Percentiles rank a stretch among this genome's conserved stretches.
phyloP scores from a whole-genome alignment of 2,113 vertebrate genomes.

The Saimiri boliviensis region DNA sequence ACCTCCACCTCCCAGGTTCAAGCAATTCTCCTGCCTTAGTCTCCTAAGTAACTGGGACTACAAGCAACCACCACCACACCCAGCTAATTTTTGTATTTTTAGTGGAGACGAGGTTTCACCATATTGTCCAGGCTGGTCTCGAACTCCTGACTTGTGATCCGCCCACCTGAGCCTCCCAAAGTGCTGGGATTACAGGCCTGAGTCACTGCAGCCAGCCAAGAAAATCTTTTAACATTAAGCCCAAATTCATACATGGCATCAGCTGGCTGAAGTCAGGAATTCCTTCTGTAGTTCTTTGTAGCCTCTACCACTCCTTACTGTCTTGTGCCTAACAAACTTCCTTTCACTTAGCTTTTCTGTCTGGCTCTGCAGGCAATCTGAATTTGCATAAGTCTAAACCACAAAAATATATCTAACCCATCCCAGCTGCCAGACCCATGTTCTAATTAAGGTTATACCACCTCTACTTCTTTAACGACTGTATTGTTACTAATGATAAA shows the following conservation, averaged over 20 bases:
- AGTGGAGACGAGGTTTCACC: too few relatives aligned
- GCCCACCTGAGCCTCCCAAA: too few relatives aligned
- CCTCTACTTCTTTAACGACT: not conserved
- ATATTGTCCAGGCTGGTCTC: too few relatives aligned
- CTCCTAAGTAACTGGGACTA: too few relatives aligned
- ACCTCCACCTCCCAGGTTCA: too few relatives aligned
- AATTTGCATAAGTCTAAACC: not conserved
- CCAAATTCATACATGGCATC: not conserved
- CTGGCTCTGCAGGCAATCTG: not conserved
- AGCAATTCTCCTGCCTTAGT: too few relatives aligned
- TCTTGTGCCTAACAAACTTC: not conserved
- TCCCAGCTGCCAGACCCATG: not conserved
- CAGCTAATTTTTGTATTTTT: too few relatives aligned
- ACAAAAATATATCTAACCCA: not conserved
- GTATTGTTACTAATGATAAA: not conserved
- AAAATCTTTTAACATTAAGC: not conserved
- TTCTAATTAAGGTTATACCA: slow-evolving; percentile 11
- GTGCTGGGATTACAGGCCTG: too few relatives aligned
- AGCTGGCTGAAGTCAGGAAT: not conserved
- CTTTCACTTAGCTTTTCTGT: not conserved
- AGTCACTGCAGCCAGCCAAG: too few relatives aligned
- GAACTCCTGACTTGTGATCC: too few relatives aligned
- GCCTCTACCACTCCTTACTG: not conserved
- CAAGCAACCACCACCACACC: too few relatives aligned
- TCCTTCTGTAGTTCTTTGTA: not conserved